These are phyloP conservation scores for Cladorhizidae sp. DNA, from an alignment of 37 sponge, comb jelly and placozoan genomes.

Conservation along the genomic window DNA sequence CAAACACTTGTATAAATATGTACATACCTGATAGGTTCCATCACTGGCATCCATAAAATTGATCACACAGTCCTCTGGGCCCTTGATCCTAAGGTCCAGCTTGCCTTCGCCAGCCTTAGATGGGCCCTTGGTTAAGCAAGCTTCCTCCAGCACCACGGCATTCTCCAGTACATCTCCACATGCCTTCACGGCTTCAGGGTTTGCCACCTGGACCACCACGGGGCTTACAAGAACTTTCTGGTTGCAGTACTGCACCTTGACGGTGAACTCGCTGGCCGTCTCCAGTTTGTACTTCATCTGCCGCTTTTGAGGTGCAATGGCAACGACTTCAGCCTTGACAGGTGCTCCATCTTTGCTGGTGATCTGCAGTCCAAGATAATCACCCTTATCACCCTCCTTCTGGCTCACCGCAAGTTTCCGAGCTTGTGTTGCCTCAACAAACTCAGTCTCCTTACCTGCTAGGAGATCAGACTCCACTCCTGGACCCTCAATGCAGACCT, in stretches of 20 bases:
- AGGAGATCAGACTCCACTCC: slow-evolving; percentile 77
- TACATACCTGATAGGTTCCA: slow-evolving; percentile 24
- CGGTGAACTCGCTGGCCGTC: slow-evolving; percentile 62
- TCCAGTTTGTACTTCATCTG: slow-evolving; percentile 74
- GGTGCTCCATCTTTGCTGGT: slow-evolving; percentile 25
- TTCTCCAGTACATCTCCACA: slow-evolving; percentile 69
- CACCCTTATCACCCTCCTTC: slow-evolving; percentile 9
- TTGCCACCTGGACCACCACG: slow-evolving; percentile 64
- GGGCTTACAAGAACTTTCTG: slow-evolving; percentile 76
- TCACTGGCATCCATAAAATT: slow-evolving; percentile 1
- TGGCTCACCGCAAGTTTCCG: slow-evolving; percentile 11
- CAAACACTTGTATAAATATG: too few species aligned
- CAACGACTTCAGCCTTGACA: slow-evolving; percentile 6
- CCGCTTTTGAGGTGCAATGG: slow-evolving; percentile 58
- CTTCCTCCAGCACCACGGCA: slow-evolving; percentile 55
- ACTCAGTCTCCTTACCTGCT: slow-evolving; percentile 69
- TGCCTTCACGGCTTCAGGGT: slow-evolving; percentile 71
- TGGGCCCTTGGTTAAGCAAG: slow-evolving; percentile 71
- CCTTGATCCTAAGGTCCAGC: slow-evolving; percentile 51
- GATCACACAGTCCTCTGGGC: slow-evolving; percentile 57
- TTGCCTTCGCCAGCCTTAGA: slow-evolving; percentile 86
- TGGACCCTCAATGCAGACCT: slow-evolving; percentile 84
- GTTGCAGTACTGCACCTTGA: slow-evolving; percentile 71
- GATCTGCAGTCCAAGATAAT: slow-evolving; percentile 53
- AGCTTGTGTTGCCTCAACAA: slow-evolving; percentile 86